A percentile compares a stretch with the other conserved stretches of the same genome.
phyloP scores from a whole-genome alignment of 2,888 invertebrate genomes.

The Stegophylla sp. region DNA sequence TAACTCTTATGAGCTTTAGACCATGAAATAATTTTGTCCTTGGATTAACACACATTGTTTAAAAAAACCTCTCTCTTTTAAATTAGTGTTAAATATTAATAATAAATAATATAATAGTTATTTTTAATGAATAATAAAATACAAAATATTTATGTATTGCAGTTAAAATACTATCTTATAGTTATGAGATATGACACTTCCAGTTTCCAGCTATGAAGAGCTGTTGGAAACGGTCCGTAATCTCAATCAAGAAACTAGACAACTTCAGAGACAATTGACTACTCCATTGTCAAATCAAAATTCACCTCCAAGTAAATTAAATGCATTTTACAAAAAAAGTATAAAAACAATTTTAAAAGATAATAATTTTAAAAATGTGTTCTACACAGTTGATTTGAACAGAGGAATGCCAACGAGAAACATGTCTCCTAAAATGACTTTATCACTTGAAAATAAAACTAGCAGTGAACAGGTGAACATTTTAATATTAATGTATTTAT shows the following conservation, averaged over 20 bases:
- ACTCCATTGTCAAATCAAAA: constrained; percentile 64
- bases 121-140: constrained; percentile 17
- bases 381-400: constrained; percentile 14
- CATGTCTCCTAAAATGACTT: constrained; percentile 10
- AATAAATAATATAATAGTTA: background rate
- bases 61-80: constrained; percentile 33
- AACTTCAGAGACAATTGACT: constrained; percentile 68
- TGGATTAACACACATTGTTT: constrained; percentile 25
- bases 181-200: constrained; percentile 67
- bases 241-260: constrained; percentile 70
- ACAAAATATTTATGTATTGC: constrained; percentile 58
- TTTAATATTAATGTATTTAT: background rate
- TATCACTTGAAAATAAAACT: constrained; percentile 27
- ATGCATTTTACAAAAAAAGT: no score
- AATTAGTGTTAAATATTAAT: constrained; percentile 17
- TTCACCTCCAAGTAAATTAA: constrained; percentile 62
- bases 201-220: constrained; percentile 72
- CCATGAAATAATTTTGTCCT: constrained; percentile 36
- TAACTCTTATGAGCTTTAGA: constrained; percentile 21
- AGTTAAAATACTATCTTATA: constrained; percentile 64
- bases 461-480: constrained; percentile 30
- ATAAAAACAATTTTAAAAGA: no score
- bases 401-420: constrained; percentile 27
- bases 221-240: constrained; percentile 70
- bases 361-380: background rate